Base-by-base conservation (phyloP, 2,797 vertebrate species). In the Protosalanx chinensis region DNA sequence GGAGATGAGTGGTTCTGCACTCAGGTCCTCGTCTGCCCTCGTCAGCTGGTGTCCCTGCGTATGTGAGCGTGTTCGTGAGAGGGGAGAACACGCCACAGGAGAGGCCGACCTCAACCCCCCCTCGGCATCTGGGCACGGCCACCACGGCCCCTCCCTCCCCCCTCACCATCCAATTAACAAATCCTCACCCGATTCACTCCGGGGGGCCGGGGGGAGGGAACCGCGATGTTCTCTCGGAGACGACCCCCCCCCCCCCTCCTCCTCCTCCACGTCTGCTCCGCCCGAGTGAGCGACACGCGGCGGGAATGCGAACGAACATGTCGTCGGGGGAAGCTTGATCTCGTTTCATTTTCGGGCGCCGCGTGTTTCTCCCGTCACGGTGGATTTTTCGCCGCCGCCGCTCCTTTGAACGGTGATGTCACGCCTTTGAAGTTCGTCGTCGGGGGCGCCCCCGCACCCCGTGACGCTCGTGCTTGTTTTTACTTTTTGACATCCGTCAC, bases 181-280 rank as follows among this genome's bases (percentile, higher is more conserved):
- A 53, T 67, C 7, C 53, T 67, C 23, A 67, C 27, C 65, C 12
- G 65, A 53, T 67, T 66, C 5, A 67, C 41, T 30, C 18, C 30
- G 10, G 65, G 41, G 46, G n/a, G 41, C n/a, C 15, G 64, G 4
- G 64, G 16, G 15, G 41, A 20, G 20, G 37, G 2, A 27, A 66
- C 64, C 27, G 10, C 15, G 64, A 66, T 51, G 64, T 18, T 30
- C 27, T 41, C 64, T 41, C 29, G 8, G 23, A 27, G 64, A 51
- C n/a, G 23, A 6, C 41, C 10, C 20, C 10, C 46, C 20, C 6
- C 16, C 23, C 23, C 33, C 33, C n/a, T n/a, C 0, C 33, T 46
- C 41, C 41, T 46, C 41, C 41, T 46, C 41, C 41, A 10, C 41
- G 10, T 41, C 37, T 41, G 64, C 16, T 29, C 64, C 23, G 12